Evolutionary conservation across 2,888 invertebrate species (phyloP), one percentile per base, ranked within the genome.

Genomic region (Agriopis aurantiaria): DNA sequence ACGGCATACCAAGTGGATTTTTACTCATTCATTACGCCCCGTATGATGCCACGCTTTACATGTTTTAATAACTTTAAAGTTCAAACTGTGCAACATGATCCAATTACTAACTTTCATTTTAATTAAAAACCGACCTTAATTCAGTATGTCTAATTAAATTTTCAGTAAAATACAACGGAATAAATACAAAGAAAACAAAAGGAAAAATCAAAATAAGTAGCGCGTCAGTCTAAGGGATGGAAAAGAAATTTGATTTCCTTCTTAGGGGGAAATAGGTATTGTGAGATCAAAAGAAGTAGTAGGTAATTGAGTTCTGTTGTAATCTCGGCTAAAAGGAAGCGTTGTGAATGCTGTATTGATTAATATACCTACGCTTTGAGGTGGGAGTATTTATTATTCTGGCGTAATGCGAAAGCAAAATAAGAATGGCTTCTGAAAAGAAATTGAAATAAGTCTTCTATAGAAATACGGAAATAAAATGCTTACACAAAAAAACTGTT

Each of bases 231-330:
- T 69, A 75, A 70, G 67, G 72, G 73, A 75, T 73, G 75, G 65
- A 75, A 75, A 75, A 72, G 68, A 77, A 75, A 78, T 77, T 78
- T 73, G 71, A 77, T 78, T 78, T 73, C 76, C 77, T 78, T 75
- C 75, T 74, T 78, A 72, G 67, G 71, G 71, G 70, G 70, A 75
- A 77, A 74, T 78, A 78, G 68, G 73, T 75, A 74, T 75, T 73
- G 69, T 56, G 62, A 75, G 77, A 77, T 75, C 75, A 77, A 78
- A 74, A 73, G 67, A 71, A 74, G 75, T 66, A 49, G 59, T 66
- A 49, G 59, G 70, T 75, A 75, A 75, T 78, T 75, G 75, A 74
- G 68, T 77, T 75, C 71, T 66, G 72, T 72, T 77, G 75, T 78
- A 78, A 78, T 76, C 77, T 75, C 71, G 49, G 69, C 74, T 72